Evolutionary conservation across 1,140 invertebrate genomes (phyloP).

Genomic region (Epicauta chinensis): DNA sequence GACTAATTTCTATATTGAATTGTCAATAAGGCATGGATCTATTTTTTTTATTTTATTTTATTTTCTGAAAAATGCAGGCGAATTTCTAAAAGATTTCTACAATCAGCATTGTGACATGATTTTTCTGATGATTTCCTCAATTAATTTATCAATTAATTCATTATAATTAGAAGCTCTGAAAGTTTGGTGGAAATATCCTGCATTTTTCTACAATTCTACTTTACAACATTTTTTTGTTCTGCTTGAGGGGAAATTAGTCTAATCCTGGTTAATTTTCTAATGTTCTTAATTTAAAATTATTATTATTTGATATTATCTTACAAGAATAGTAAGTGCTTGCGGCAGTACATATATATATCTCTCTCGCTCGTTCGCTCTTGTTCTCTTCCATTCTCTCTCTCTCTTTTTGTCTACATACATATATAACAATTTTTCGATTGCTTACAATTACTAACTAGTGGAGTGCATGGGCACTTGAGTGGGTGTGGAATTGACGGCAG

Average conservation of each 20-base stretch:
- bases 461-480: conserved; percentile 42
- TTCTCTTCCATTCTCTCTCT: too few relatives aligned
- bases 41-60: too few relatives aligned
- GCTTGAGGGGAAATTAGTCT: conserved; percentile 3
- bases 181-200: conserved; percentile 2
- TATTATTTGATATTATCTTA: background rate
- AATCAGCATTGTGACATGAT: background rate
- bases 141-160: background rate
- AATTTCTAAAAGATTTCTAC: background rate
- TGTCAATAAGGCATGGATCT: conserved; percentile 10
- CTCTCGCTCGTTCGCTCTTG: too few relatives aligned
- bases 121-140: too few relatives aligned
- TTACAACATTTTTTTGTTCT: background rate
- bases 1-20: conserved; percentile 4
- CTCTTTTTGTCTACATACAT: background rate
- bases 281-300: background rate
- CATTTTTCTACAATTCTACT: background rate
- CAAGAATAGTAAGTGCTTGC: background rate
- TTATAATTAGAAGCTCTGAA: background rate
- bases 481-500: conserved; percentile 24
- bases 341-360: background rate
- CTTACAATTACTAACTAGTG: conserved; percentile 39
- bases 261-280: conserved; percentile 1
- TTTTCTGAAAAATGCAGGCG: conserved; percentile 13
- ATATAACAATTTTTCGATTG: conserved; percentile 4